Base-by-base conservation (phyloP, 2,797 vertebrate species). In the Oophaga sylvatica region DNA sequence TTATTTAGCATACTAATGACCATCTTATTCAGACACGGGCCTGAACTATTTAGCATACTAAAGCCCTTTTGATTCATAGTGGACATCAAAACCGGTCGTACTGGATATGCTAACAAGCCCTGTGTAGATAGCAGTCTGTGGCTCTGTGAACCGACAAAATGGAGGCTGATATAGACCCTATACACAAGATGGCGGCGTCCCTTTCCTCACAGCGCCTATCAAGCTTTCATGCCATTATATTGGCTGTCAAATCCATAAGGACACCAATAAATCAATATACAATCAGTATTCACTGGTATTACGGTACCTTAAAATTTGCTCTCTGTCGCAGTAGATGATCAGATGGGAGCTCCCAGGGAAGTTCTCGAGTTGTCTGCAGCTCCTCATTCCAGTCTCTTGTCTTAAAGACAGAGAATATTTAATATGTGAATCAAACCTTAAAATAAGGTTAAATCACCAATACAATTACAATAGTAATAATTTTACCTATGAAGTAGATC, bases 301-400 rank as follows among this genome's bases (percentile, higher is more conserved):
- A 26, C 26, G 26, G 26, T 26, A 96, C 96, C 94, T 97, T 97
- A 88, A 97, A 97, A 90, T 96, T 95, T 81, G 96, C 96, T 16
- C 96, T 91, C 83, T 97, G 96, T 90, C 96, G 94, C 84, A 97
- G 94, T 85, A 96, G 93, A 2, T 96, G 94, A 56, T 97, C 96
- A 2, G 96, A 95, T 56, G 96, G 94, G 92, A 96, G 96, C 92
- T 96, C 96, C 22, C 95, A 91, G 20, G 95, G 90, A 19, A 97
- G 94, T 92, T 97, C 96, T 91, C 96, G 94, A 83, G 96, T 97
- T 4, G 96, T 96, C 91, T 97, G 96, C 16, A 97, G 92, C 92
- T 97, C 96, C 90, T 97, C 96, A 8, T 96, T 97, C 96, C 96
- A 97, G 85, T 97, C 96, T 92, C 96, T 94, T 9, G 96, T 97